Conservation (phyloP, 2,888 invertebrate species). For the Carpatolechia fugitivella region DNA sequence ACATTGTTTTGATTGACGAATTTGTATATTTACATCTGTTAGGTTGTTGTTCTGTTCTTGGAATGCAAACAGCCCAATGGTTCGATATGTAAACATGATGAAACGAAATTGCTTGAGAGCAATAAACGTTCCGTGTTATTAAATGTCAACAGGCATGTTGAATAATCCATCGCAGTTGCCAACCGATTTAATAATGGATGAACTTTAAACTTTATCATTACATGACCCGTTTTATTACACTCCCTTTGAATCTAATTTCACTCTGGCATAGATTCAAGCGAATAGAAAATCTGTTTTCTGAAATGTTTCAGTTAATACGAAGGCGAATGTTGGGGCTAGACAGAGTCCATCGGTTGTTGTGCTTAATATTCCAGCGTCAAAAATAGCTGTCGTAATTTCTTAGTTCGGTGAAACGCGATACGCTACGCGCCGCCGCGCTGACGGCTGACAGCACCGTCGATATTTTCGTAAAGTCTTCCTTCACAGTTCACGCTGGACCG, state of each 20-base stretch:
- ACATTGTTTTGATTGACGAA: conserved; percentile 51
- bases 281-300: not conserved
- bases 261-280: not conserved
- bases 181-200: conserved; percentile 28
- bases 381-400: conserved; percentile 56
- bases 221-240: not conserved
- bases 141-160: conserved; percentile 40
- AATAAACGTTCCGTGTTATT: conserved; percentile 39
- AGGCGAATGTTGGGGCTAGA: not conserved
- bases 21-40: conserved; percentile 52
- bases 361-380: conserved; percentile 41
- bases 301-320: not conserved
- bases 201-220: conserved; percentile 34
- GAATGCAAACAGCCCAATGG: conserved; percentile 57
- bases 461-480: conserved; percentile 66
- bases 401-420: conserved; percentile 60
- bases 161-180: conserved; percentile 13
- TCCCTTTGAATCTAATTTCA: not conserved
- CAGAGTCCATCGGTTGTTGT: conserved; percentile 22
- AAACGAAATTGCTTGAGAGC: conserved; percentile 41
- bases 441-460: conserved; percentile 60
- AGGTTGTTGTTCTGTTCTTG: conserved; percentile 44
- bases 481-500: conserved; percentile 37
- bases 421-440: conserved; percentile 41
- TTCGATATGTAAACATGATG: conserved; percentile 48